Conservation (phyloP, 2,888 invertebrate genomes). For the Macrophya alboannulata region DNA sequence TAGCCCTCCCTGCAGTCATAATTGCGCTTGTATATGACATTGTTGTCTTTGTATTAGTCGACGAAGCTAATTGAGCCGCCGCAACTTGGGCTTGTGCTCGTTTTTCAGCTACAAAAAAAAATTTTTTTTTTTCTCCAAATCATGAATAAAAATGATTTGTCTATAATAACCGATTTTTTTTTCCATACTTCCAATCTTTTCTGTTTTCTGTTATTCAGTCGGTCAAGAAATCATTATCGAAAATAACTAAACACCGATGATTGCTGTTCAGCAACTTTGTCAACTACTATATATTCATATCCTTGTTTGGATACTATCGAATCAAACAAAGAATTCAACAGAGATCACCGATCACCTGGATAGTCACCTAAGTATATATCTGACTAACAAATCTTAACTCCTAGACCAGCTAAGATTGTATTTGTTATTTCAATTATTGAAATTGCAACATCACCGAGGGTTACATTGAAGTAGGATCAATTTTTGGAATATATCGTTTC, state of each 20-base stretch:
- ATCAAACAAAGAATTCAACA: background rate
- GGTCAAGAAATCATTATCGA: background rate
- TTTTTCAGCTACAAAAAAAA: constrained; percentile 79
- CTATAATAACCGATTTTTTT: constrained; percentile 25
- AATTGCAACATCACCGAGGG: background rate
- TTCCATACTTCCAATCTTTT: constrained; percentile 49
- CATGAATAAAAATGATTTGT: constrained; percentile 31
- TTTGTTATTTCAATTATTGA: background rate
- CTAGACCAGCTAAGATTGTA: background rate
- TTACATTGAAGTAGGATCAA: too few relatives aligned
- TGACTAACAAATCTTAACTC: too few relatives aligned
- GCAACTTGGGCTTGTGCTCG: constrained; percentile 77
- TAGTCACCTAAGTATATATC: background rate
- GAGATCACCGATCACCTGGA: background rate
- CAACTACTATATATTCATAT: background rate
- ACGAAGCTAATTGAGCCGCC: constrained; percentile 76
- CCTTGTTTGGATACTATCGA: too few relatives aligned
- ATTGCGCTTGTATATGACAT: constrained; percentile 83
- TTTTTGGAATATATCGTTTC: background rate
- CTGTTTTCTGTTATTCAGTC: constrained; percentile 57
- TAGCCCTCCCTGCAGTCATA: constrained; percentile 81
- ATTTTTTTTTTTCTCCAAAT: constrained; percentile 32
- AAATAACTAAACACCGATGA: background rate
- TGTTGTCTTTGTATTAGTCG: constrained; percentile 82
- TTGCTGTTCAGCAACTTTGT: background rate